Evolutionary conservation across 1,140 invertebrate genomes (phyloP), one percentile per base, ranked within the genome.

Genomic region (roundworm (Caenorhabditis elegans)): DNA sequence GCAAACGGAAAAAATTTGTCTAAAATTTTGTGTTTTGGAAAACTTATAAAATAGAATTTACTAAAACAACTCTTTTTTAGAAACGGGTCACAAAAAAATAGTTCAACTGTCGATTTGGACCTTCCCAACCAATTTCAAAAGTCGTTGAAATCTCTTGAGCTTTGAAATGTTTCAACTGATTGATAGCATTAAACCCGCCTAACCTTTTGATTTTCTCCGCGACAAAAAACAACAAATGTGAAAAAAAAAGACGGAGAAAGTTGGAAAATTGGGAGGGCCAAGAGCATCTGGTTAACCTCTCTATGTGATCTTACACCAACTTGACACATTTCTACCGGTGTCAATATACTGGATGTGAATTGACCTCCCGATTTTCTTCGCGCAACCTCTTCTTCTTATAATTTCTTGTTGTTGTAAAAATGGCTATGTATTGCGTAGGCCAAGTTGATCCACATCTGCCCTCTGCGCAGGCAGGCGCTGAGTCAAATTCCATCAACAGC

Each of bases 401-500:
- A 3, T 10, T 31, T 10, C 22, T 70, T 70, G 36, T 70, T 70
- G 31, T 70, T 17, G 28, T 26, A 70, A 70, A 19, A 70, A 70
- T 19, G 39, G 39, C 3, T 17, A 34, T 3, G 17, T 19, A 60
- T 55, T 55, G 51, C 51, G 24, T 19, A 10, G 4, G 2, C 15
- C 4, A 34, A 60, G 55, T 60, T 70, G 60, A 70, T 70, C 60
- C 34, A 39, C 4, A 24, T 39, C 26, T 60, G n/a, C 60, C 60
- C n/a, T 4, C 60, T 70, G 60, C 60, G 60, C 60, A 39, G 19
- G 10, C 60, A 8, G 39, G 39, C n/a, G n/a, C 34, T 70, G 34
- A 70, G 60, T 70, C 60, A 70, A 70, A 70, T 70, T 70, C 60
- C 60, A 36, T 26, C 60, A 70, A 39, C 60, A 70, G 60, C 34